phyloP scores from a whole-genome alignment of 2,113 vertebrate genomes.

The Sorex araneus region DNA sequence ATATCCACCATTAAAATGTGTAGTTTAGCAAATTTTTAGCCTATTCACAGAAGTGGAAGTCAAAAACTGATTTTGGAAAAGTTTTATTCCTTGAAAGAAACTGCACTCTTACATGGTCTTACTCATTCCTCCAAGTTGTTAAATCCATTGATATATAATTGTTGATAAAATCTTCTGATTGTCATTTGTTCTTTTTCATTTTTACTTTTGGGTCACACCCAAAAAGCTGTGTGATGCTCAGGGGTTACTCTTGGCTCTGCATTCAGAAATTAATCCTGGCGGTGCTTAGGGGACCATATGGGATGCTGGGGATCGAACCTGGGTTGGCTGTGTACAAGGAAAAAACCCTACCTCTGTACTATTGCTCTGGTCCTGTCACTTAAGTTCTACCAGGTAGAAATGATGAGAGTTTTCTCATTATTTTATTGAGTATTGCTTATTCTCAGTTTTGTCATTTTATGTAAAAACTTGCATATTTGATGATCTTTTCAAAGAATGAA shows the following conservation, averaged over 20 bases:
- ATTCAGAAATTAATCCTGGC: too few species aligned
- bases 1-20: background rate
- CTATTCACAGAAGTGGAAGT: background rate
- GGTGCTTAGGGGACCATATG: too few species aligned
- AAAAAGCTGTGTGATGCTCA: too few species aligned
- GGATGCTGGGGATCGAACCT: too few species aligned
- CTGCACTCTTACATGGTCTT: background rate
- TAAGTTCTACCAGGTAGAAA: background rate
- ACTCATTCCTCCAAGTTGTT: background rate
- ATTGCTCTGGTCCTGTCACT: background rate
- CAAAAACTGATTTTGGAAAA: background rate
- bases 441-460: background rate
- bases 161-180: background rate
- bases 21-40: background rate
- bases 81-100: background rate
- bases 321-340: too few species aligned
- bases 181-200: background rate
- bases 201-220: too few species aligned
- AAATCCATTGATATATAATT: background rate
- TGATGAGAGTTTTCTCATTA: background rate
- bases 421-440: background rate
- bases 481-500: background rate
- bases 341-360: too few species aligned
- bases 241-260: too few species aligned
- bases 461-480: background rate